Evolutionary conservation across 1,140 invertebrate species (phyloP), one percentile per base, ranked within the genome.

Genomic region (Pentalonia nigronervosa): DNA sequence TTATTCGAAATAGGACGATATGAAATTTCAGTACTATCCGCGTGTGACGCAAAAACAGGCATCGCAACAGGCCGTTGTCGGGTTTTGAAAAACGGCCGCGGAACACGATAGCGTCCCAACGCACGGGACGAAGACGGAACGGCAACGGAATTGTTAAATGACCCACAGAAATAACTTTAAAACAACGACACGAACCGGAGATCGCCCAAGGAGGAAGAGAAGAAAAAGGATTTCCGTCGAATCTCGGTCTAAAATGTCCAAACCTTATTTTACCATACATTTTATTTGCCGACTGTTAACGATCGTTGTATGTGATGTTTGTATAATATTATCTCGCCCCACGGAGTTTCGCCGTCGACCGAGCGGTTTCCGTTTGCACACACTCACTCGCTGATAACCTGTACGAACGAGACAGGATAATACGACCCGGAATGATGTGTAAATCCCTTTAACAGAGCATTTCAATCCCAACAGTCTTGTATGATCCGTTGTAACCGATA

Each of bases 21-120:
- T 30, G 41, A n/a, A 7, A 86, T 86, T 47, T n/a, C 47, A n/a
- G 8, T 50, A 50, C 2, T 50, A 20, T 50, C 17, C 20, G 20
- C 60, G 60, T 67, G n/a, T n/a, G 6, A 48, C 84, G 14, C 45
- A 45, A 20, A 14, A 86, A 89, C n/a, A 3, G 25, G 50, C 34
- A 34, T 53, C 36, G 87, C 87, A 89, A 89, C 87, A 89, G 87
- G 87, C 87, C 87, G 48, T 36, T 48, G 48, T 50, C 30, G 86
- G n/a, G 47, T 23, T 41, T 86, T 41, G 23, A 86, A 30, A 83
- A 48, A 48, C 86, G 47, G 1, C 14, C n/a, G n/a, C 47, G 4
- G 17, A 36, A 50, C 86, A n/a, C 47, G 36, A 41, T 17, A n/a
- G 47, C 45, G 47, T n/a, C 47, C 41, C 41, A 4, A 41, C 41